Percentiles rank a stretch among this genome's conserved stretches.
Evolutionary conservation across 2,797 vertebrate species (phyloP).

Genomic region (Acrossocheilus fasciatus): DNA sequence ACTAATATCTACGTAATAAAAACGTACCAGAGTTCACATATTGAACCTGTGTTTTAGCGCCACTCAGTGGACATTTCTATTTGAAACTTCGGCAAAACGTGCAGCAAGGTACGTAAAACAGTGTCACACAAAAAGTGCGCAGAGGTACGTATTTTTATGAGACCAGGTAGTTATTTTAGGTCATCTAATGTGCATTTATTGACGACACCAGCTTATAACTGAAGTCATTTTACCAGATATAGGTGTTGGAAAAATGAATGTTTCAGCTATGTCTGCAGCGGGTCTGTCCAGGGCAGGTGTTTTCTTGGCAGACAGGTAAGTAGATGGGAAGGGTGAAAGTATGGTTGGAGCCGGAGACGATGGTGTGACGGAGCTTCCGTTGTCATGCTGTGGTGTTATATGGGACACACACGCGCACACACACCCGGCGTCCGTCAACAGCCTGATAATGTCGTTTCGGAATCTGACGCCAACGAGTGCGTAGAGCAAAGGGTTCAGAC

Average conservation of each 20-base stretch:
- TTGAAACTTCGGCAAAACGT: too few species aligned
- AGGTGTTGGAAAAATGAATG: neutral
- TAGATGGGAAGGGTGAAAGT: constrained; percentile 12
- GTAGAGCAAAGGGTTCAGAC: constrained; percentile 92
- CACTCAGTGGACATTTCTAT: too few species aligned
- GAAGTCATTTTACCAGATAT: neutral
- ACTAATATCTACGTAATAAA: too few species aligned
- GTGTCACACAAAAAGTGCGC: too few species aligned
- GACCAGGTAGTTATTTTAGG: neutral
- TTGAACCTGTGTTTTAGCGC: too few species aligned
- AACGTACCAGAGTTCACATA: too few species aligned
- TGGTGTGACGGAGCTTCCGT: constrained; percentile 60
- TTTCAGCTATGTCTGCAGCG: neutral
- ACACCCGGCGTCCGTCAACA: constrained; percentile 74
- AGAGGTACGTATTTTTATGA: too few species aligned
- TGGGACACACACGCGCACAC: fast-evolving
- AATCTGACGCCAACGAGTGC: constrained; percentile 89
- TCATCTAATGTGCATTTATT: neutral
- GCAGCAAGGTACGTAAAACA: too few species aligned
- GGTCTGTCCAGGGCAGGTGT: neutral
- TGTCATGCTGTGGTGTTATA: neutral
- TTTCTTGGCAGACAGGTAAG: constrained; percentile 21
- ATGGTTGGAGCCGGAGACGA: constrained; percentile 60
- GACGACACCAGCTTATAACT: constrained; percentile 2
- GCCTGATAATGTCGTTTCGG: constrained; percentile 81